phyloP scores from a whole-genome alignment of 2,113 vertebrate species.

The Sinocyclocheilus grahami region DNA sequence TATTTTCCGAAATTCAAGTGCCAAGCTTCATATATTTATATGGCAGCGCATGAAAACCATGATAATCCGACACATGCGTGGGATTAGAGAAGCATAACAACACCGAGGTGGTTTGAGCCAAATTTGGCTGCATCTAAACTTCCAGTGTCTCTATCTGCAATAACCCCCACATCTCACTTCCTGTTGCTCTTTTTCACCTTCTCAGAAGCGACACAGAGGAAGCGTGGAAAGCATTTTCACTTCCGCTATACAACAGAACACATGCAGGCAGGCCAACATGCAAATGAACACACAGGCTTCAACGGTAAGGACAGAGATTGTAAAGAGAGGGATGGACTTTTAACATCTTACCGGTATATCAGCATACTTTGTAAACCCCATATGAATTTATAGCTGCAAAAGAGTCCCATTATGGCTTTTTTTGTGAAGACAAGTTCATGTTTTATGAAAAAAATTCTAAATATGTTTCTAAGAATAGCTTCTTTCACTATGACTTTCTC shows the following conservation, averaged over 20 bases:
- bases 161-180: constrained; percentile 43
- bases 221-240: constrained; percentile 59
- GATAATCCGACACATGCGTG: background rate
- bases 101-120: background rate
- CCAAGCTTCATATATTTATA: background rate
- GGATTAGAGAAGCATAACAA: background rate
- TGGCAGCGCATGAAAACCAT: background rate
- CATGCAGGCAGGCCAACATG: constrained; percentile 25
- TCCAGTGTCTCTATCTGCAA: constrained; percentile 46
- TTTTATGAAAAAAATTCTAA: background rate
- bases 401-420: background rate
- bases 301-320: background rate
- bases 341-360: background rate
- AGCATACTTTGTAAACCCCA: background rate
- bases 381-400: background rate
- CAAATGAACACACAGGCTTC: background rate
- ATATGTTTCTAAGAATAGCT: background rate
- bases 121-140: constrained; percentile 30
- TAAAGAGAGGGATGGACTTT: background rate
- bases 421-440: background rate
- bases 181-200: constrained; percentile 56
- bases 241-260: constrained; percentile 53
- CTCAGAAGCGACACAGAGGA: constrained; percentile 65
- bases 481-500: background rate
- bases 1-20: background rate